Evolutionary conservation across 2,888 invertebrate species (phyloP), one percentile per base, ranked within the genome.

Genomic region (Odontocerum albicorne): DNA sequence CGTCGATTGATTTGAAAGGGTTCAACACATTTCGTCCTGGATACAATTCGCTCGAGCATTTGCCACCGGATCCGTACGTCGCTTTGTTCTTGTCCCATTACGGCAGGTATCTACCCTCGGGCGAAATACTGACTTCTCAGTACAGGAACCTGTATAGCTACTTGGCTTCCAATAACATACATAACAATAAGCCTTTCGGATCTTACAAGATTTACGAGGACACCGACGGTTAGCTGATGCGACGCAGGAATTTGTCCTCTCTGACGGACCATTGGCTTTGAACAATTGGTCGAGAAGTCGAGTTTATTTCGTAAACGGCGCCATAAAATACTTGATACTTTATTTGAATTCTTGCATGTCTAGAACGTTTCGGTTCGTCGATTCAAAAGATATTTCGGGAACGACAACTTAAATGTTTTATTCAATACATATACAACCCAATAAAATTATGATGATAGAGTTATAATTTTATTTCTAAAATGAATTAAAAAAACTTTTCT

Each of bases 111-210:
- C 63, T 83, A 42, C 79, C 74, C 1, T 55, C 65, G 19, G 50
- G 58, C n/a, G 55, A 65, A 17, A 65, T 65, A 27, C 64, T 65
- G 32, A 39, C 58, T 13, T 59, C 51, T 43, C 39, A 69, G 53
- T 76, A 74, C 57, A 72, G 70, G 56, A 82, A 83, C 63, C 67
- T 82, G 44, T 85, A 85, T 64, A 82, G 83, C 1, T 80, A 85
- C 66, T 72, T 77, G 62, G 83, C 85, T 13, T 77, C 80, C 4
- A 85, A 85, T 66, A 84, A 84, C 66, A 81, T 83, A 62, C 84
- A 85, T 65, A 85, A 85, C 64, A 83, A 83, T 65, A 75, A 77
- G 66, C 84, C 85, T 1, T 84, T 84, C 64, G 85, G 84, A 35
- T 69, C 75, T 22, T 85, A 85, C 65, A 85, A 85, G 65, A 61